phyloP scores from a whole-genome alignment of 2,113 vertebrate species.

The Chloroceryle aenea region DNA sequence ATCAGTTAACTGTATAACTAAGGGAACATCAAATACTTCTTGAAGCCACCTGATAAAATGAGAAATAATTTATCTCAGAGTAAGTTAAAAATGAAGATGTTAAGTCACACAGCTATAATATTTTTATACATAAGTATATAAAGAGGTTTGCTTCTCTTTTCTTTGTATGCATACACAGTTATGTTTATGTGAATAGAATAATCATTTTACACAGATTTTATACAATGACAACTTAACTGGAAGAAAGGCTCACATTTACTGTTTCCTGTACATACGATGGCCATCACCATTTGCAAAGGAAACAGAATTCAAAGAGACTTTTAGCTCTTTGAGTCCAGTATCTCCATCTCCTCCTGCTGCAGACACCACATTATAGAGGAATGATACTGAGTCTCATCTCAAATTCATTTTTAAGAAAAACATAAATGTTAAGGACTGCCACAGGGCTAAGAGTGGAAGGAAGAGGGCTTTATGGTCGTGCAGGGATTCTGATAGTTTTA shows the following conservation, averaged over 20 bases:
- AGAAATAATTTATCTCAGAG: background rate
- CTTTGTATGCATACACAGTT: background rate
- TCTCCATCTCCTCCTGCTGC: background rate
- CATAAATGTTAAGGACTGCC: background rate
- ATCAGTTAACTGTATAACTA: constrained; percentile 95
- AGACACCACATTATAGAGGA: background rate
- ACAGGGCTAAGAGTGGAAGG: background rate
- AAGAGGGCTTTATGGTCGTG: background rate
- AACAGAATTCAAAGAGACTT: background rate
- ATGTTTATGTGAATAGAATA: background rate
- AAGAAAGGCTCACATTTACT: background rate
- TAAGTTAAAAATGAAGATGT: background rate
- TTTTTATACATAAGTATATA: background rate
- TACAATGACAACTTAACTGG: background rate
- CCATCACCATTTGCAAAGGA: background rate
- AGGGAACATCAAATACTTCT: constrained; percentile 91
- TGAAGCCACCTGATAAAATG: constrained; percentile 88
- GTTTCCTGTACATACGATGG: background rate
- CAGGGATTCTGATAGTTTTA: background rate
- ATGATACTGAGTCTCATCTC: background rate
- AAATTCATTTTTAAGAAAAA: background rate
- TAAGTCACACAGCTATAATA: background rate
- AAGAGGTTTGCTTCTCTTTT: background rate
- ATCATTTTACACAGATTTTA: background rate
- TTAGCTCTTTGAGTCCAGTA: background rate